Conservation (phyloP, 2,888 invertebrate species). For the Plutella xylostella region DNA sequence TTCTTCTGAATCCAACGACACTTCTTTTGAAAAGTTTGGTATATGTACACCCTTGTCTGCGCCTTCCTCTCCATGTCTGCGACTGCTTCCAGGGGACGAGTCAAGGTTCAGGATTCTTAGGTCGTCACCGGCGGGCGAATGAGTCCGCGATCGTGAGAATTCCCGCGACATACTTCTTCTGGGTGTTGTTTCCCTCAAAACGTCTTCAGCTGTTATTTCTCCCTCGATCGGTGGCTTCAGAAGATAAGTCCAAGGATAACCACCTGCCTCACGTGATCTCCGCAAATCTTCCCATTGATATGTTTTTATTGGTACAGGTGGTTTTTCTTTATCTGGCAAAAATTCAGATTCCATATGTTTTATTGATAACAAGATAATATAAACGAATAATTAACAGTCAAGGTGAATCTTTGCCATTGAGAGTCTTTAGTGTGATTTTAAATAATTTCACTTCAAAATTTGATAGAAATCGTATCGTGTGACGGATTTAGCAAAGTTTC, state of each 20-base stretch:
- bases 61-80: constrained; percentile 57
- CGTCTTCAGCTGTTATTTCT: constrained; percentile 61
- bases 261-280: constrained; percentile 76
- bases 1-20: constrained; percentile 58
- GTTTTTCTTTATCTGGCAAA: constrained; percentile 64
- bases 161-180: constrained; percentile 62
- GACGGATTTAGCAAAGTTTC: constrained; percentile 44
- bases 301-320: constrained; percentile 79
- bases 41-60: constrained; percentile 57
- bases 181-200: constrained; percentile 57
- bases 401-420: constrained; percentile 24
- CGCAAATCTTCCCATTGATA: constrained; percentile 86
- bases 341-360: constrained; percentile 69
- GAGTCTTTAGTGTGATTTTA: constrained; percentile 19
- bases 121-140: constrained; percentile 44
- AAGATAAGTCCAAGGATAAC: constrained; percentile 85
- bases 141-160: constrained; percentile 54
- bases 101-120: constrained; percentile 59
- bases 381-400: constrained; percentile 8
- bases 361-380: constrained; percentile 26
- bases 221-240: constrained; percentile 73
- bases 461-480: not conserved
- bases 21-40: constrained; percentile 63
- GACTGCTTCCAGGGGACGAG: constrained; percentile 62
- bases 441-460: not conserved